A percentile compares a stretch with the other conserved stretches of the same genome.
These are phyloP conservation scores for Drosophila borborema DNA, from an alignment of 2,888 invertebrate genomes.

Conservation along the genomic window DNA sequence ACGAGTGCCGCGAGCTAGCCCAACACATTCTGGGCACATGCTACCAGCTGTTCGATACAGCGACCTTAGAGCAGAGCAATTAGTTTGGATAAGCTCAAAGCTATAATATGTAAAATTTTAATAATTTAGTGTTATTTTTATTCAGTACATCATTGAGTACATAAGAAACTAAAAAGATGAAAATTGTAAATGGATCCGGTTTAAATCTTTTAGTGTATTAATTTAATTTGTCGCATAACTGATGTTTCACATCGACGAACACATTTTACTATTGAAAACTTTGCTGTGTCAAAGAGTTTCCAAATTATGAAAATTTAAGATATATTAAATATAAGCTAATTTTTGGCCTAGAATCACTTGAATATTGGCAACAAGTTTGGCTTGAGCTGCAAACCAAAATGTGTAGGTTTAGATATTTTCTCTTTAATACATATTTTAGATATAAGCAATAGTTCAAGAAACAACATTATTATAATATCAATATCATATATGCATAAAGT, in stretches of 20 bases:
- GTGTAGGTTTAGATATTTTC: not conserved
- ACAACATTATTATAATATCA: no score
- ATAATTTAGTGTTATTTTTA: not conserved
- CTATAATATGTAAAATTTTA: not conserved
- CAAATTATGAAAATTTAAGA: not conserved
- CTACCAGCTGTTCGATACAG: slow-evolving; percentile 63
- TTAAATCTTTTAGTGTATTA: not conserved
- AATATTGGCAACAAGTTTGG: not conserved
- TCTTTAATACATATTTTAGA: not conserved
- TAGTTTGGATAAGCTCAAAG: not conserved
- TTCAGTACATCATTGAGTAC: not conserved
- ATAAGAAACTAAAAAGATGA: no score
- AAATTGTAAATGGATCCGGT: not conserved
- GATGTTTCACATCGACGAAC: not conserved
- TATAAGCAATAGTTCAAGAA: no score
- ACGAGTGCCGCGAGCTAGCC: slow-evolving; percentile 88
- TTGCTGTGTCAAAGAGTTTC: not conserved
- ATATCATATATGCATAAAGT: no score
- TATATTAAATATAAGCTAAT: not conserved
- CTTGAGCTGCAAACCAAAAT: not conserved
- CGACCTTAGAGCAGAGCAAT: slow-evolving; percentile 26
- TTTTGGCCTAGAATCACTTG: not conserved
- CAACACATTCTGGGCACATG: slow-evolving; percentile 86
- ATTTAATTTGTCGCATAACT: not conserved
- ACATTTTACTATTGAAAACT: not conserved